phyloP scores from a whole-genome alignment of 2,888 invertebrate species.

The Escarpia spicata region DNA sequence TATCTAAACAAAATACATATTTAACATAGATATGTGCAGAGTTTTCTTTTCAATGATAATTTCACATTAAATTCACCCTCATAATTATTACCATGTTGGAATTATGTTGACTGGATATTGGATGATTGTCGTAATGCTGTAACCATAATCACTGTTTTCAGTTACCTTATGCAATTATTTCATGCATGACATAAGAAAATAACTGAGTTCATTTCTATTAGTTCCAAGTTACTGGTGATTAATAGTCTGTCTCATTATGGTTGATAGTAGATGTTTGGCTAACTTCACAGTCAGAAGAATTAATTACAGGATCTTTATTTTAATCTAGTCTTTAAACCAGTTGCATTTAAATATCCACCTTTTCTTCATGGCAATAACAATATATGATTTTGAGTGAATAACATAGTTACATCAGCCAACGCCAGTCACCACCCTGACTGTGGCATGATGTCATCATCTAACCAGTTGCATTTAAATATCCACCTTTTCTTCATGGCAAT shows the following conservation, averaged over 20 bases:
- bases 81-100: no score
- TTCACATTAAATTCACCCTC: neutral
- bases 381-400: neutral
- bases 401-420: neutral
- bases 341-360: neutral
- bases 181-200: no score
- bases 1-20: neutral
- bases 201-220: no score
- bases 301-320: neutral
- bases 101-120: no score
- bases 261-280: no score
- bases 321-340: neutral
- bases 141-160: no score
- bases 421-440: neutral
- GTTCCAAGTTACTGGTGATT: no score
- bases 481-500: neutral
- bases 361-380: slow-evolving; percentile 1
- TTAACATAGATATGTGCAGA: neutral
- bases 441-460: no score
- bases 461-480: neutral
- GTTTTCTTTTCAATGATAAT: neutral
- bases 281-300: neutral
- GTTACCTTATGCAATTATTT: no score
- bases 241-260: no score
- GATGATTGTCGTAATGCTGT: no score